Evolutionary conservation across 2,888 invertebrate species (phyloP), one percentile per base, ranked within the genome.

Genomic region (Automeris io): DNA sequence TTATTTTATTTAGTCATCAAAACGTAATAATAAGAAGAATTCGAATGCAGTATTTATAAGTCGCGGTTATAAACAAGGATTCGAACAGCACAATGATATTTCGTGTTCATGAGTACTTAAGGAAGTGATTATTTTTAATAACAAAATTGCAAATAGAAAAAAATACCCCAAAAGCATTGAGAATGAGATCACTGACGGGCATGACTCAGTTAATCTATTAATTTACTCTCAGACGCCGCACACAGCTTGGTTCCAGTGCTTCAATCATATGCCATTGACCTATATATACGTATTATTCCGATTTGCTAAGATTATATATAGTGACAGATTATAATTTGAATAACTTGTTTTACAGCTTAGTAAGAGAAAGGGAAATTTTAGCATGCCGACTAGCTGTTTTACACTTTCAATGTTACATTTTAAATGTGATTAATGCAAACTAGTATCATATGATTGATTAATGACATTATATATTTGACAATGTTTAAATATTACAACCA

Each of bases 201-300:
- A 47, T 80, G 78, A 80, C 51, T 77, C 76, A 78, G 51, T 51
- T 45, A 50, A 51, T 61, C 57, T 68, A 71, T 70, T 70, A 65
- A 67, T 71, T 70, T 67, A 52, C 47, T 51, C 49, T 45, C 42
- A 56, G 48, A 46, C 38, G 38, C 41, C 18, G 57, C n/a, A 16
- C 29, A 59, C 50, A 51, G 55, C 57, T 52, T 48, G 57, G 61
- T 57, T 62, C 61, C 66, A 58, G 58, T 57, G 52, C 59, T 64
- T 63, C 52, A 46, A 29, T 29, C 31, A 59, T 60, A 59, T 70
- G 75, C 63, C 68, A 73, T 69, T 79, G 77, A 73, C 77, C 79
- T 57, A 78, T 71, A 59, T 69, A 39, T 42, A 44, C 8, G 16
- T 16, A 29, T 29, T 13, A 45, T 40, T 22, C 3, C 9, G 25